A percentile compares a stretch with the other conserved stretches of the same genome.
These are phyloP conservation scores for Varanus salvator DNA, from an alignment of 2,113 vertebrate genomes.

Conservation along the genomic window DNA sequence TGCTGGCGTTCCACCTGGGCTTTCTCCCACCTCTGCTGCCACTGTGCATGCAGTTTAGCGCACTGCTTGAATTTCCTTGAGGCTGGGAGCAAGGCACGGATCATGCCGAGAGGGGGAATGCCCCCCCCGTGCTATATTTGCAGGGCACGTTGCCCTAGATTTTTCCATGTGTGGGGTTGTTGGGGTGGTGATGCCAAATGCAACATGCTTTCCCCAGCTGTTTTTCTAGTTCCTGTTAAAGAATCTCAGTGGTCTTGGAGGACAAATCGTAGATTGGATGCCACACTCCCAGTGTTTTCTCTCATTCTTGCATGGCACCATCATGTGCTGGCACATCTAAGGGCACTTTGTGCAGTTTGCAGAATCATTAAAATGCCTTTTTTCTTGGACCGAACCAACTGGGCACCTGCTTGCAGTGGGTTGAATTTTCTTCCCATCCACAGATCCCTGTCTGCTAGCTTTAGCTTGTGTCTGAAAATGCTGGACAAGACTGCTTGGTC, in stretches of 20 bases:
- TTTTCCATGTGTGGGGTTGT: too few species aligned
- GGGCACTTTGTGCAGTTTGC: background rate
- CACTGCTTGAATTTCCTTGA: background rate
- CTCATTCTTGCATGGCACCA: background rate
- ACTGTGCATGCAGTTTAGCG: background rate
- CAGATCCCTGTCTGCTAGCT: background rate
- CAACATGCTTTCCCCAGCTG: background rate
- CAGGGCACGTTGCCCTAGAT: background rate
- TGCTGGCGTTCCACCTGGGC: background rate
- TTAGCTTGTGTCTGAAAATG: background rate
- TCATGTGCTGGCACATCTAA: too few species aligned
- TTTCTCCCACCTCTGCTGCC: too few species aligned
- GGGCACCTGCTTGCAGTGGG: background rate
- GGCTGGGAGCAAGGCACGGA: background rate
- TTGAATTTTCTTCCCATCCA: background rate
- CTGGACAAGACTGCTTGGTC: background rate
- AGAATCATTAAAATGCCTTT: background rate
- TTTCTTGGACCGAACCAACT: background rate
- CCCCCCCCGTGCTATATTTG: too few species aligned
- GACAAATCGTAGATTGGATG: background rate
- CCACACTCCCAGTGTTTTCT: background rate
- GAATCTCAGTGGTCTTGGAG: background rate
- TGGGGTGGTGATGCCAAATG: background rate
- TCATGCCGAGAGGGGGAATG: background rate
- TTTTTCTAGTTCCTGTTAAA: background rate